Base-by-base conservation (phyloP, 1,140 invertebrate genomes). In the Batillaria attramentaria region DNA sequence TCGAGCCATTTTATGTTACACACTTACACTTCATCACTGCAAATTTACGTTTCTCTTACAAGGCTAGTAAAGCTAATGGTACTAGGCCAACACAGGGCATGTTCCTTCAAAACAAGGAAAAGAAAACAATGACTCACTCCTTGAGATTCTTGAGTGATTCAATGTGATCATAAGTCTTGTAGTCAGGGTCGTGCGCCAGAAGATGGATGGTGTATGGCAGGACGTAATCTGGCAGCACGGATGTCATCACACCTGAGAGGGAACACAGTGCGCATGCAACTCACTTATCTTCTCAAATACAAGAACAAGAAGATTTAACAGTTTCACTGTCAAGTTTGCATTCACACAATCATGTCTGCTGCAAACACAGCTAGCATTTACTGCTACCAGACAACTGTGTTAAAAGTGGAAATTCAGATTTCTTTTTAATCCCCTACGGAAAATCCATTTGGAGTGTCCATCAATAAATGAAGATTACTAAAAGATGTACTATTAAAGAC, bases 171-270 rank as follows among this genome's bases (percentile, higher is more conserved):
- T 95, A 94, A 79, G 93, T 92, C 37, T 94, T 95, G 85, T 96
- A 97, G 81, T 94, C 93, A 8, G 96, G 96, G 91, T 97, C 95
- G 90, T 99, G 97, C 5, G 97, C 95, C 24, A 99, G 93, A 42
- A 99, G 93, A 70, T 98, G 96, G 72, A 99, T 95, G 3, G 97
- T 95, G 91, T 98, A 99, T 72, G 97, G 96, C 83, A 99, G 90
- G 94, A 98, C 97, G 89, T 98, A 99, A 92, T 99, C 98, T 72
- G 98, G 97, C 88, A 92, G 81, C 43, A 91, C 78, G 20, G 85
- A 82, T 37, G 90, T 88, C 81, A 92, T 83, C 46, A 87, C 84
- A 16, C 81, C 90, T 89, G 83, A 70, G 85, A 69, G 46, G 10
- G 10, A 50, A 50, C 24, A 24, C 24, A n/a, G n/a, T n/a, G n/a